Percentiles rank a stretch among this genome's conserved stretches.
Conservation (phyloP, 23 tunicate genomes). For the Corella eumyota region DNA sequence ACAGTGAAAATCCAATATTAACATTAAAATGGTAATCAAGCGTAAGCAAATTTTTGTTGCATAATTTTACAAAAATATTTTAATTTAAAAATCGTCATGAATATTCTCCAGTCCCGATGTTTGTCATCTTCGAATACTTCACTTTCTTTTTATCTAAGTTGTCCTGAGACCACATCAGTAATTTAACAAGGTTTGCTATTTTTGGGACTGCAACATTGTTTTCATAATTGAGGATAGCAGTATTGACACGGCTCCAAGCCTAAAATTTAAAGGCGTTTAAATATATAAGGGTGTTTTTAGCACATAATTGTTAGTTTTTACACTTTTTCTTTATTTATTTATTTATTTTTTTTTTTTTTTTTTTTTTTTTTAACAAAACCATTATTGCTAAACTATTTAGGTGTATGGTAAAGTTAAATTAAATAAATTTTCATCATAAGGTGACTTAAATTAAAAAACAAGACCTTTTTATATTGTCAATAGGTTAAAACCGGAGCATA, state of each 20-base stretch:
- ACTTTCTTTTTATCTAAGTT: constrained; percentile 66
- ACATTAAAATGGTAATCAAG: too few species aligned
- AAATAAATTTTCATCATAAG: neutral
- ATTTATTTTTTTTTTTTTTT: neutral
- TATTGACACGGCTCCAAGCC: constrained; percentile 85
- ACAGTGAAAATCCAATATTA: too few species aligned
- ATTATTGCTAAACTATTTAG: too few species aligned
- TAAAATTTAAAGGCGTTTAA: neutral
- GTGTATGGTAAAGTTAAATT: neutral
- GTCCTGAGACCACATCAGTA: constrained; percentile 79
- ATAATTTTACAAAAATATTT: too few species aligned
- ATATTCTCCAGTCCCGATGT: constrained; percentile 45
- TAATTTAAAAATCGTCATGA: constrained; percentile 1
- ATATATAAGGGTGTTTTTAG: neutral
- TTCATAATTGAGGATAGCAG: constrained; percentile 61
- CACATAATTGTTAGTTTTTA: neutral
- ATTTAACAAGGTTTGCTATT: constrained; percentile 54
- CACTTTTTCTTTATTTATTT: neutral
- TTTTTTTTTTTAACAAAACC: neutral
- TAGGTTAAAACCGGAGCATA: too few species aligned
- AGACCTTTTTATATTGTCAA: too few species aligned
- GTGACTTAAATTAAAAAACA: too few species aligned
- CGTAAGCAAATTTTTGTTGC: too few species aligned
- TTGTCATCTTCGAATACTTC: constrained; percentile 49
- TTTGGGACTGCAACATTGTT: constrained; percentile 48